These are phyloP conservation scores for Porites evermanni DNA, from an alignment of 92 coral and sea anemone species.

Conservation along the genomic window DNA sequence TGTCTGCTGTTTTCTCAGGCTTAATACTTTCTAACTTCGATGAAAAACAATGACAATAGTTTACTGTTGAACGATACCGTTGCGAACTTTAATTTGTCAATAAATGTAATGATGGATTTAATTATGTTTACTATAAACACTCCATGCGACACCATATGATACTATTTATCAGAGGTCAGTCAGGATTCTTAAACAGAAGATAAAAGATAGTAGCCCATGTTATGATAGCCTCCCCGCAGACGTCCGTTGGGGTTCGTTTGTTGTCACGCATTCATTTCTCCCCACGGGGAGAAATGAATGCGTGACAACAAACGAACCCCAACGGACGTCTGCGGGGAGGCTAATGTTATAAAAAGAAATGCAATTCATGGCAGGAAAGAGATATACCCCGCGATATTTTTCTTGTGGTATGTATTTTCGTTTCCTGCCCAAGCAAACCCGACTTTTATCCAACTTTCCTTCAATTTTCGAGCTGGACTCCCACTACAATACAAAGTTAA, in stretches of 20 bases:
- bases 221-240: too few relatives aligned
- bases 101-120: background rate
- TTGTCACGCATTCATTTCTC: too few relatives aligned
- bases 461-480: too few relatives aligned
- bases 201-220: slow-evolving; percentile 1
- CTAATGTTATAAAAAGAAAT: background rate
- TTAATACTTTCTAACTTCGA: too few relatives aligned
- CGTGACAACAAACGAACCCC: too few relatives aligned
- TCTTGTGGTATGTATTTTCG: too few relatives aligned
- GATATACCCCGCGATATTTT: background rate
- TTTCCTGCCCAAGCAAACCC: too few relatives aligned
- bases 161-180: slow-evolving; percentile 9
- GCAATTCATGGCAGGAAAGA: background rate
- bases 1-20: background rate
- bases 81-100: background rate
- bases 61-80: background rate
- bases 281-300: too few relatives aligned
- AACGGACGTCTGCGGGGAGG: too few relatives aligned
- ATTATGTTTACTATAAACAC: background rate
- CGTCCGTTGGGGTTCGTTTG: too few relatives aligned
- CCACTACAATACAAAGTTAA: too few relatives aligned
- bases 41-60: background rate
- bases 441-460: too few relatives aligned
- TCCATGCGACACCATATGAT: background rate
- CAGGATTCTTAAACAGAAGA: slow-evolving; percentile 4